Evolutionary conservation across 2,113 vertebrate genomes (phyloP), one percentile per base, ranked within the genome.

Genomic region (Sciurus niger): DNA sequence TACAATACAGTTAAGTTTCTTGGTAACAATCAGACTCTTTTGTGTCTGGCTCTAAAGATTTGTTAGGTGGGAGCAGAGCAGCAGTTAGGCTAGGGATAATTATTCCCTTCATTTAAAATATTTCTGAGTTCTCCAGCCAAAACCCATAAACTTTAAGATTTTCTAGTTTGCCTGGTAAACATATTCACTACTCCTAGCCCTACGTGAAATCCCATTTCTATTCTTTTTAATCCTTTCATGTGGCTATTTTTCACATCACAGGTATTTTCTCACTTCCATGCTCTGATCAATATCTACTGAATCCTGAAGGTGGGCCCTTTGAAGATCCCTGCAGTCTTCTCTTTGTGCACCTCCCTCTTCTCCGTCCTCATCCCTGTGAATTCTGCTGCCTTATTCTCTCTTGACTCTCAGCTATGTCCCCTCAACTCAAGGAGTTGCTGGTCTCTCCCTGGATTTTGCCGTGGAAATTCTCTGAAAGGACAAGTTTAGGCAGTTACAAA

Each of bases 11-110:
- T 77, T 84, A 89, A 80, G 1, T 68, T 72, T 68, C 68, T 77
- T 30, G 60, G 40, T 34, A 51, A 46, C 70, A 78, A 34, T 72
- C 25, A 83, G 17, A 72, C 78, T 32, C 46, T 95, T 85, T 46
- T 28, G 12, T 86, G 76, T 58, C 16, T 97, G 70, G 32, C 25
- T 95, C 94, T 93, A 86, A 93, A 72, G 43, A 94, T 93, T 90
- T 78, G n/a, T 76, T 77, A 63, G 80, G 28, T 87, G 63, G 63
- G 13, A 73, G 1, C 53, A 58, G 40, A 82, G 6, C 6, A 58
- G 28, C 53, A 48, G 74, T 68, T n/a, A 73, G 1, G 73, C 51
- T 84, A 85, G 6, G 25, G 10, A 16, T 78, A 90, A 88, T 83
- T 90, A 65, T 82, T 83, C 7, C 77, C 34, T n/a, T 72, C 2